Conservation (phyloP, 1,140 invertebrate genomes). For the Philaenus spumarius region DNA sequence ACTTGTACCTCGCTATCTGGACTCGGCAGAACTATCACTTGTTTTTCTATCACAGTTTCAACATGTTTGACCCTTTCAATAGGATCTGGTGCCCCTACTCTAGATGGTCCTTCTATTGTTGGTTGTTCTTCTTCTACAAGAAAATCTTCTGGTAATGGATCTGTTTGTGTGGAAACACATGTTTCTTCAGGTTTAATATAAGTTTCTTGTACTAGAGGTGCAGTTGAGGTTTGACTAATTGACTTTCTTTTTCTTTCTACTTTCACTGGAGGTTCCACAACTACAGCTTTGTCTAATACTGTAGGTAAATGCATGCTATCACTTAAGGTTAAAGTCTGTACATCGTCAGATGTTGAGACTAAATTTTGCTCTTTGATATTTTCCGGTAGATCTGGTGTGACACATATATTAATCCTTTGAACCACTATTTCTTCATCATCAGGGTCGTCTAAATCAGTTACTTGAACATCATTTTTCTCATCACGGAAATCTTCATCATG, state of each 20-base stretch:
- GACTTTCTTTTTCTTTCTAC: conserved; percentile 9
- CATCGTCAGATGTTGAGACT: too few relatives aligned
- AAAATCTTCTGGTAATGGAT: conserved; percentile 68
- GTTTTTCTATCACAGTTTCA: conserved; percentile 16
- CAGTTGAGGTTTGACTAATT: neutral
- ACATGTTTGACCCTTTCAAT: conserved; percentile 11
- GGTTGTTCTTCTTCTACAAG: conserved; percentile 51
- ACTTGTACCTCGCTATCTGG: conserved; percentile 33
- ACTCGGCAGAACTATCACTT: conserved; percentile 24
- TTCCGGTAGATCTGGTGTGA: too few relatives aligned
- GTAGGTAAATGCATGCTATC: too few relatives aligned
- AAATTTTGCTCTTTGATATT: too few relatives aligned
- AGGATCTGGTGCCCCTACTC: neutral
- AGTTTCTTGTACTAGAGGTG: neutral
- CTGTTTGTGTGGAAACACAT: conserved; percentile 66
- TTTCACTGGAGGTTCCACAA: conserved; percentile 25
- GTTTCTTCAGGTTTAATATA: conserved; percentile 7
- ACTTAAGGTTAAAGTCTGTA: too few relatives aligned
- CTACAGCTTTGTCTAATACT: neutral
- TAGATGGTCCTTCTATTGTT: conserved; percentile 6
- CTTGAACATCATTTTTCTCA: conserved; percentile 9
- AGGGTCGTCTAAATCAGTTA: conserved; percentile 5
- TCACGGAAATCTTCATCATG: conserved; percentile 33
- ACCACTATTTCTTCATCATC: conserved; percentile 3
- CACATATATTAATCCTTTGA: conserved; percentile 11